These are phyloP conservation scores for Poeciliopsis retropinna DNA, from an alignment of 2,113 vertebrate species.

Conservation along the genomic window DNA sequence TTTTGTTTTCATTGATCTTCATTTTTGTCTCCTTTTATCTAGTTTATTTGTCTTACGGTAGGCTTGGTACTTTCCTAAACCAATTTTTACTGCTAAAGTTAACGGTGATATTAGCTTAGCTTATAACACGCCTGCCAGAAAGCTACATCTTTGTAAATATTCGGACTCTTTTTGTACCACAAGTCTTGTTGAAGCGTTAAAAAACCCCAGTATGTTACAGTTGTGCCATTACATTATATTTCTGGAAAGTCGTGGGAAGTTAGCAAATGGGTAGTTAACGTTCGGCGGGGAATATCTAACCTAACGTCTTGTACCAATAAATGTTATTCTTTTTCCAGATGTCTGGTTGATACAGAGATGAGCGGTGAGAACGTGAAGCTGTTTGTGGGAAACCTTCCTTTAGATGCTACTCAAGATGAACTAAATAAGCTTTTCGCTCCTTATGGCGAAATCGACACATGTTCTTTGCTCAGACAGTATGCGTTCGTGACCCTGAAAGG, in stretches of 20 bases:
- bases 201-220: fast-evolving
- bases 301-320: no score
- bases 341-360: conserved; percentile 73
- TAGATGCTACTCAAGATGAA: conserved; percentile 90
- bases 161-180: fast-evolving
- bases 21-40: not conserved
- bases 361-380: conserved; percentile 85
- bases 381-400: conserved; percentile 93
- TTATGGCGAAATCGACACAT: conserved; percentile 88
- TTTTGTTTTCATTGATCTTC: not conserved
- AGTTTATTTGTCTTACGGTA: not conserved
- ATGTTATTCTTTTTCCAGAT: conserved; percentile 56
- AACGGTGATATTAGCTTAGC: conserved; percentile 23
- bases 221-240: not conserved
- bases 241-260: not conserved
- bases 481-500: conserved; percentile 93
- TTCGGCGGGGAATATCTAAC: not conserved
- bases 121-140: not conserved
- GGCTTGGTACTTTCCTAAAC: not conserved
- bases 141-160: not conserved
- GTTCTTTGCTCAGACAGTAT: conserved; percentile 93
- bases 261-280: not conserved
- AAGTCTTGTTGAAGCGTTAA: no score
- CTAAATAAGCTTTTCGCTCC: conserved; percentile 87
- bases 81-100: conserved; percentile 14